These are phyloP conservation scores for Fragum whitleyi DNA, from an alignment of 2,888 invertebrate genomes.

Conservation along the genomic window DNA sequence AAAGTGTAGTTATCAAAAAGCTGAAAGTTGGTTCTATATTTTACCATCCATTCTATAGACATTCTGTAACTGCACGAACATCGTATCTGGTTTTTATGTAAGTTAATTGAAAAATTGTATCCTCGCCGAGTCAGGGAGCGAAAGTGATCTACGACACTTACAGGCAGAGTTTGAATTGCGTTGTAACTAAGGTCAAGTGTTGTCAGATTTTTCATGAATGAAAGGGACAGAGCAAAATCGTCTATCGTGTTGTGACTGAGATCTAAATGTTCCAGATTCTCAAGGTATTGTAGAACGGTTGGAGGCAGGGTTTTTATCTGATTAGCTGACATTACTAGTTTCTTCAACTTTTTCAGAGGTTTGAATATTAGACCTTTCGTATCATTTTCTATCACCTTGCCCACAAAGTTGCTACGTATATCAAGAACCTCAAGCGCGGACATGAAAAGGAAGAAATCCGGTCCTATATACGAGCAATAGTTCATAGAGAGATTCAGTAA, in stretches of 20 bases:
- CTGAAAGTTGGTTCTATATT: background rate
- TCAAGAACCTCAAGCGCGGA: slow-evolving; percentile 21
- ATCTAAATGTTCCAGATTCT: slow-evolving; percentile 29
- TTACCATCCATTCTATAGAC: slow-evolving; percentile 12
- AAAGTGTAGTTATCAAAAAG: background rate
- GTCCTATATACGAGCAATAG: slow-evolving; percentile 16
- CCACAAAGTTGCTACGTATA: slow-evolving; percentile 37
- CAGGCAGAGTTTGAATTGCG: slow-evolving; percentile 27
- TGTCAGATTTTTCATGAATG: slow-evolving; percentile 18
- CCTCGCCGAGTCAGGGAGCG: background rate
- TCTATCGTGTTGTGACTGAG: slow-evolving; percentile 39
- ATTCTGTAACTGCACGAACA: background rate
- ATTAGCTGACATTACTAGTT: slow-evolving; percentile 32
- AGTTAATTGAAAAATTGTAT: background rate
- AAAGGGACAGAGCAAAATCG: background rate
- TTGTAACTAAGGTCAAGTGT: slow-evolving; percentile 36
- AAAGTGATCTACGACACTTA: slow-evolving; percentile 4
- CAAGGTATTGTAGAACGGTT: background rate
- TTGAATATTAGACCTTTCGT: slow-evolving; percentile 26
- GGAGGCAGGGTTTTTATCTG: slow-evolving; percentile 20
- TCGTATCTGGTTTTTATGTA: background rate
- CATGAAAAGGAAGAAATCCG: slow-evolving; percentile 14
- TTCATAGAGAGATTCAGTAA: slow-evolving; percentile 38
- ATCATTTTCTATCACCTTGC: slow-evolving; percentile 10
- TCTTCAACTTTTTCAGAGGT: slow-evolving; percentile 27